Evolutionary conservation across 2,113 vertebrate genomes (phyloP), one percentile per base, ranked within the genome.

Genomic region (Ramphastos sulfuratus): DNA sequence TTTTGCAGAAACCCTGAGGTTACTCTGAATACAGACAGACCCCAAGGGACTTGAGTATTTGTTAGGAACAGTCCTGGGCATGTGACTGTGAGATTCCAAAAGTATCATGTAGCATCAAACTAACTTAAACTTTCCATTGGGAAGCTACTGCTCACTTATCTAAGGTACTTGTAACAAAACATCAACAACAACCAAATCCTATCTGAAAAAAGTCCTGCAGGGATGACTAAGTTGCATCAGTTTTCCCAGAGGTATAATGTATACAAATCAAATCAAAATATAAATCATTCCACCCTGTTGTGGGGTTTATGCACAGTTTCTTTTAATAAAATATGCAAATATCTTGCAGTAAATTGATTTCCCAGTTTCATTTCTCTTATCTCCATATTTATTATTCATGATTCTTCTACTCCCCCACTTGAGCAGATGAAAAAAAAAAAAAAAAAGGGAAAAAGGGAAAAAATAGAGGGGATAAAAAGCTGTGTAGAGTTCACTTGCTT

Each of bases 281-380:
- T 94, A 98, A 98, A 97, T 96, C 97, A 97, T 93, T 95, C 95
- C 92, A 81, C 96, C 94, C 96, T 93, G 97, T 96, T 97, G 96
- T 77, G 96, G 96, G 96, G 94, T 97, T 97, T 98, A 95, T 95
- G 96, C 97, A 97, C 95, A 93, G 97, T 97, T 97, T 97, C 97
- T 98, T 98, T 98, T 98, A 98, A 98, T 98, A 98, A 98, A 98
- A 98, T 98, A 98, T 98, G 98, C 97, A 98, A 98, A 98, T 98
- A 98, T 97, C 97, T 98, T 97, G 96, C 97, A 97, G 97, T 97
- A 98, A 98, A 98, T 98, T 98, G 97, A 98, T 98, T 98, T 98
- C 97, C 97, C 97, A 97, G 97, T 97, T 97, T 97, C 97, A 97
- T 95, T 98, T 98, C 97, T 98, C 97, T 98, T 98, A 98, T 98